Evolutionary conservation across 2,113 vertebrate genomes (phyloP).

Genomic region (Drymodes brunneopygia): DNA sequence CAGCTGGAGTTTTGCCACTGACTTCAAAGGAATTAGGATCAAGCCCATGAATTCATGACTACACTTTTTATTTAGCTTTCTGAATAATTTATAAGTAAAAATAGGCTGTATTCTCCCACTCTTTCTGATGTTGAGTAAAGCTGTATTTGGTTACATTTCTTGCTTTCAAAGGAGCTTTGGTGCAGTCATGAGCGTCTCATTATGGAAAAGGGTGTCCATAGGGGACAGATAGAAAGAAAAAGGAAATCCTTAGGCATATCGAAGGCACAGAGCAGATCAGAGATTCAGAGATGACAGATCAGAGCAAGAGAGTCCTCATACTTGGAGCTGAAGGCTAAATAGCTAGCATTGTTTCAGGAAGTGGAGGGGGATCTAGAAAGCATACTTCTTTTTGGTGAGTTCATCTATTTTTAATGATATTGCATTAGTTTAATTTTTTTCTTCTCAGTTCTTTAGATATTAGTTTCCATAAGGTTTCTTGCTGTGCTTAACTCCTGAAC

Average conservation of each 20-base stretch:
- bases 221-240: slow-evolving; percentile 27
- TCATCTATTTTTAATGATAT: not conserved
- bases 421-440: not conserved
- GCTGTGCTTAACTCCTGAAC: not conserved
- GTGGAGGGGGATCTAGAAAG: not conserved
- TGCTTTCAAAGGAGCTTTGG: slow-evolving; percentile 33
- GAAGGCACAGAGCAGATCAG: not conserved
- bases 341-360: not conserved
- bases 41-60: slow-evolving; percentile 45
- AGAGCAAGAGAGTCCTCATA: not conserved
- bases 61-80: slow-evolving; percentile 46
- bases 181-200: not conserved
- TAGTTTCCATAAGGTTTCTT: not conserved
- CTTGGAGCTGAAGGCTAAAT: not conserved
- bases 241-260: slow-evolving; percentile 33
- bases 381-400: not conserved
- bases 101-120: slow-evolving; percentile 7
- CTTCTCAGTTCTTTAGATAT: not conserved
- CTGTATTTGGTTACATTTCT: slow-evolving; percentile 33
- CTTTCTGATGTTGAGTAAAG: slow-evolving; percentile 34
- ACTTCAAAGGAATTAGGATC: slow-evolving; percentile 55
- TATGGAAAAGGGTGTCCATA: slow-evolving; percentile 3
- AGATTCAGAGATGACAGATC: slow-evolving; percentile 22
- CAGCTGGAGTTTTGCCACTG: slow-evolving; percentile 30
- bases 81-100: slow-evolving; percentile 55